These are phyloP conservation scores for Donacobius atricapilla DNA, from an alignment of 2,113 vertebrate genomes.

Conservation along the genomic window DNA sequence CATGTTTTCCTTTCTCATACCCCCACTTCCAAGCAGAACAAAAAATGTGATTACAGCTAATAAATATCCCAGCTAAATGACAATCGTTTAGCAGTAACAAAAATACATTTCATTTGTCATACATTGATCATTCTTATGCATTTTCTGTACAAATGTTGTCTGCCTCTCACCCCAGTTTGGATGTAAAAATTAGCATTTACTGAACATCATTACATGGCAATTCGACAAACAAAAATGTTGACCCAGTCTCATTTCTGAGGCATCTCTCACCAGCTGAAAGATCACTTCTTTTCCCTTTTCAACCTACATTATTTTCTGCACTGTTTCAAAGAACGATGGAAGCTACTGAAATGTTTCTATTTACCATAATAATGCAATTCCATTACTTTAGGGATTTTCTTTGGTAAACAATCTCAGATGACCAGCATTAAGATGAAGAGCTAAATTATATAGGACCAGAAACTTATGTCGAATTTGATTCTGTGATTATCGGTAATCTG, in stretches of 20 bases:
- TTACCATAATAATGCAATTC: slow-evolving; percentile 48
- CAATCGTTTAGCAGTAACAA: not conserved
- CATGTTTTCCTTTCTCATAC: not conserved
- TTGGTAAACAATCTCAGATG: slow-evolving; percentile 19
- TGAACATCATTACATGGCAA: not conserved
- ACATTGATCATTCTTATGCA: not conserved
- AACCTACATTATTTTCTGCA: not conserved
- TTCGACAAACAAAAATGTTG: not conserved
- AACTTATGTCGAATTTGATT: slow-evolving; percentile 37
- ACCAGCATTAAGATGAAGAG: slow-evolving; percentile 35
- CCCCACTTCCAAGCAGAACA: not conserved
- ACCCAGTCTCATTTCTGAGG: not conserved
- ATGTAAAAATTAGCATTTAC: slow-evolving; percentile 15
- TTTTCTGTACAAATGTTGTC: not conserved
- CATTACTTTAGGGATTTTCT: slow-evolving; percentile 23
- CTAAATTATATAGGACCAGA: slow-evolving; percentile 39
- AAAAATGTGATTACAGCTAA: not conserved
- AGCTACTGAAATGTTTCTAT: slow-evolving; percentile 32
- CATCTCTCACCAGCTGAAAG: not conserved
- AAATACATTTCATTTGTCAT: not conserved
- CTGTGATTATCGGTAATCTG: slow-evolving; percentile 39
- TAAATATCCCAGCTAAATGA: not conserved
- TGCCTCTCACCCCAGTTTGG: not conserved
- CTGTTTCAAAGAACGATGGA: slow-evolving; percentile 33
- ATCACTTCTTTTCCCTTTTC: slow-evolving; percentile 4